Evolutionary conservation across 2,113 vertebrate species (phyloP).

Genomic region (Antechinus stuartii): DNA sequence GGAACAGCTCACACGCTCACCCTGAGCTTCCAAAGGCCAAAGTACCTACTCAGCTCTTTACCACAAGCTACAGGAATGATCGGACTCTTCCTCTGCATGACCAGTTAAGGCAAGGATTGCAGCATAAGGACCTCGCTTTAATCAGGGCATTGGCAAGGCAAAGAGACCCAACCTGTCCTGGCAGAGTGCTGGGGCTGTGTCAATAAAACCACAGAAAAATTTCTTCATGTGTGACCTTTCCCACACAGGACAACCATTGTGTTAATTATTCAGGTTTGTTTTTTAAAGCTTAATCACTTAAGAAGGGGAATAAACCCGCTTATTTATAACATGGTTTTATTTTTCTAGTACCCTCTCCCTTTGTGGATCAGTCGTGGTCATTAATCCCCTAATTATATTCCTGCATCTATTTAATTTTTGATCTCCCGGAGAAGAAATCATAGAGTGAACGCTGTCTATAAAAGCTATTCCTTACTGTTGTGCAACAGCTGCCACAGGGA

Average conservation of each 20-base stretch:
- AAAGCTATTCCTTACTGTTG: constrained; percentile 80
- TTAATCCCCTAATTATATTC: constrained; percentile 85
- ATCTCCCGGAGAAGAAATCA: constrained; percentile 77
- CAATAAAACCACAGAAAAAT: constrained; percentile 76
- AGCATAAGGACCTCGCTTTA: constrained; percentile 67
- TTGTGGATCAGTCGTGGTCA: constrained; percentile 77
- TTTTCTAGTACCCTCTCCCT: constrained; percentile 80
- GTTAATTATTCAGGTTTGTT: constrained; percentile 79
- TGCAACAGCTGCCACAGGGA: constrained; percentile 80
- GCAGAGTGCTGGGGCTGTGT: constrained; percentile 59
- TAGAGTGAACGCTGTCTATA: constrained; percentile 79
- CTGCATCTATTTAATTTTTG: constrained; percentile 82
- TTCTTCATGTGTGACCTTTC: constrained; percentile 82
- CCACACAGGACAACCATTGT: constrained; percentile 76
- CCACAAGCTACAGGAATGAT: constrained; percentile 35
- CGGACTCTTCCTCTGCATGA: constrained; percentile 65
- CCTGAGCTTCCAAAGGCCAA: constrained; percentile 42
- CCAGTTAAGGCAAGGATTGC: constrained; percentile 67
- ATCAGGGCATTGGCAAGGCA: constrained; percentile 73
- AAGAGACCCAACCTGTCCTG: constrained; percentile 80
- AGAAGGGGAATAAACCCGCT: constrained; percentile 68
- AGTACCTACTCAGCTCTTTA: constrained; percentile 48
- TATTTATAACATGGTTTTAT: constrained; percentile 71
- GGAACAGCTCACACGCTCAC: neutral
- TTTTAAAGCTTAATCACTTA: constrained; percentile 79